Conservation (phyloP, 1,140 invertebrate species). For the Streblospio benedicti region DNA sequence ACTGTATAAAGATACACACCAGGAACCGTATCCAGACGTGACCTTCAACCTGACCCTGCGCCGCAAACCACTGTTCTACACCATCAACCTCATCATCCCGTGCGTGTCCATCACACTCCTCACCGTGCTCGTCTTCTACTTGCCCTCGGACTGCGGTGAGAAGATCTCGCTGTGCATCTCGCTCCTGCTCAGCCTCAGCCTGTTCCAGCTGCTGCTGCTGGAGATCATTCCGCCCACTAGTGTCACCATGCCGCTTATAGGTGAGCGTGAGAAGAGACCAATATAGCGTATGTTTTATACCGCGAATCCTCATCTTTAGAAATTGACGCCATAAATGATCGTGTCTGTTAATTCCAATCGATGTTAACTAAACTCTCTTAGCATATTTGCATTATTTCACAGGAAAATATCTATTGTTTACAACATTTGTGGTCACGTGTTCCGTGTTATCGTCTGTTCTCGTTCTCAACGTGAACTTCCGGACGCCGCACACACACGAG, state of each 20-base stretch:
- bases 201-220: slow-evolving; percentile 93
- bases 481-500: slow-evolving; percentile 81
- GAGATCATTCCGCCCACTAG: slow-evolving; percentile 95
- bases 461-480: slow-evolving; percentile 89
- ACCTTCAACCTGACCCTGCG: slow-evolving; percentile 45
- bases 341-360: too few species aligned
- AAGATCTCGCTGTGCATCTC: too few species aligned
- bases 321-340: too few species aligned
- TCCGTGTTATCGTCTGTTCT: slow-evolving; percentile 93
- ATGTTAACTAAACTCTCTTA: too few species aligned
- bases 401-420: slow-evolving; percentile 93
- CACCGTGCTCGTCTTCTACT: slow-evolving; percentile 93
- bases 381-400: too few species aligned
- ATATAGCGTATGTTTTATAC: too few species aligned
- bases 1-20: too few species aligned
- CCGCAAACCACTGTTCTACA: slow-evolving; percentile 46
- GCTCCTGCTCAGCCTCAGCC: too few species aligned
- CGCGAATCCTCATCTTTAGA: too few species aligned
- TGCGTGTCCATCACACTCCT: slow-evolving; percentile 69
- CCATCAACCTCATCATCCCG: slow-evolving; percentile 48
- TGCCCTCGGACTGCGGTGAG: slow-evolving; percentile 95
- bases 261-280: too few species aligned
- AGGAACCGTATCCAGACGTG: slow-evolving; percentile 45
- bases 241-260: slow-evolving; percentile 84
- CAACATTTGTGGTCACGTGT: slow-evolving; percentile 91